Evolutionary conservation across 2,113 vertebrate genomes (phyloP).

Genomic region (Ahaetulla prasina): DNA sequence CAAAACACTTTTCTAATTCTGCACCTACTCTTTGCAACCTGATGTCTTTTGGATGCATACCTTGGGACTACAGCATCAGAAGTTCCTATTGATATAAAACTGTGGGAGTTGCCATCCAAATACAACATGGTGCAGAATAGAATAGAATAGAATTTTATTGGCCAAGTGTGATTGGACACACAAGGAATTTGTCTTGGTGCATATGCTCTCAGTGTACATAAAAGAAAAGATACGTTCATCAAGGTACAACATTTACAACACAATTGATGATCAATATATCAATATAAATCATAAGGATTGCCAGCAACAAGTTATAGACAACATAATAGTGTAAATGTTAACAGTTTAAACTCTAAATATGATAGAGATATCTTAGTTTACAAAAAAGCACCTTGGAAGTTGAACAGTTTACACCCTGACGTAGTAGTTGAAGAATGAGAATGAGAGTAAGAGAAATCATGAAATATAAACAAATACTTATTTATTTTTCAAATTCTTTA

Average conservation of each 20-base stretch:
- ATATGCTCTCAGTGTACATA: no score
- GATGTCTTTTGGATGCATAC: background rate
- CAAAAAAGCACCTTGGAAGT: background rate
- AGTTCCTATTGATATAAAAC: background rate
- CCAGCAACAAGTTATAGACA: no score
- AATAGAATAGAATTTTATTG: no score
- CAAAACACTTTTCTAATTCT: background rate
- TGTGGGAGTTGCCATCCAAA: background rate
- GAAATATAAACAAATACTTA: background rate
- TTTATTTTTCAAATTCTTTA: background rate
- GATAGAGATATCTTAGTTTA: background rate
- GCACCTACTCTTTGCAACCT: background rate
- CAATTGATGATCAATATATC: no score
- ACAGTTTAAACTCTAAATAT: background rate
- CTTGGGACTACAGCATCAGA: background rate
- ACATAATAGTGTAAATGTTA: background rate
- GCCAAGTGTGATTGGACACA: no score
- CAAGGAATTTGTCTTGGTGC: no score
- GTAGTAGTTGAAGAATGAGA: background rate
- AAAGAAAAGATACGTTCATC: no score
- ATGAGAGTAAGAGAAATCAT: background rate
- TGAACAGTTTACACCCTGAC: background rate
- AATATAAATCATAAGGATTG: no score
- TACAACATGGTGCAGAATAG: background rate
- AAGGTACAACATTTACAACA: no score